phyloP scores from a whole-genome alignment of 2,888 invertebrate genomes.

The Pherbina coryleti region DNA sequence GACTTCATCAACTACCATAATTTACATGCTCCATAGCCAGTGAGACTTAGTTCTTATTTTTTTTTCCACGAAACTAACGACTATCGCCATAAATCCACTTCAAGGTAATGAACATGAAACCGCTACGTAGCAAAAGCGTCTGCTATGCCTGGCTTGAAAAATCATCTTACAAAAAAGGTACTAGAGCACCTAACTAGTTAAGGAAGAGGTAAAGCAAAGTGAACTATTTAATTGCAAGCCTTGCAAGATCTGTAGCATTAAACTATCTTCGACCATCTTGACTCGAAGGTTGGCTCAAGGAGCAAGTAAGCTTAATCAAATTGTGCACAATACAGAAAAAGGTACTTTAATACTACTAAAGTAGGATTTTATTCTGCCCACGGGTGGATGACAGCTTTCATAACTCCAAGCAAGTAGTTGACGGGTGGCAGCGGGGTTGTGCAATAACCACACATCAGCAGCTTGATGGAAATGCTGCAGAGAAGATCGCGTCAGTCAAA shows the following conservation, averaged over 20 bases:
- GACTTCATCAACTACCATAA: background rate
- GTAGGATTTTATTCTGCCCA: too few relatives aligned
- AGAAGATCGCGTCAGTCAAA: conserved; percentile 66
- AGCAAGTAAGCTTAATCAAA: too few relatives aligned
- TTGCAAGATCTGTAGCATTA: too few relatives aligned
- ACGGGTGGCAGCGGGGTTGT: too few relatives aligned
- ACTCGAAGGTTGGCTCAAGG: too few relatives aligned
- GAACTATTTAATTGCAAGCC: background rate
- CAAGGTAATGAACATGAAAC: background rate
- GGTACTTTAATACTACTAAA: too few relatives aligned
- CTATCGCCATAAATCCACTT: conserved; percentile 23
- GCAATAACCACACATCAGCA: background rate
- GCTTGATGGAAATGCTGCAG: conserved; percentile 58
- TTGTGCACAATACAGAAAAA: too few relatives aligned
- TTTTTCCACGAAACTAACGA: background rate
- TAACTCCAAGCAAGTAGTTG: too few relatives aligned
- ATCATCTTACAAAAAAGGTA: background rate
- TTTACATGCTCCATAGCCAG: background rate
- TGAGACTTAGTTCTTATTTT: background rate
- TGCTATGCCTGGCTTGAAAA: background rate
- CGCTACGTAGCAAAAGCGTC: background rate
- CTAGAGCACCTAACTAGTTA: background rate
- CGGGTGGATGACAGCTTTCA: too few relatives aligned
- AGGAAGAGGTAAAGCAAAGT: background rate
- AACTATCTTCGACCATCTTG: too few relatives aligned